Percentiles rank a stretch among this genome's conserved stretches.
phyloP scores from a whole-genome alignment of 2,797 vertebrate genomes.

The Coranthus polyacanthus region DNA sequence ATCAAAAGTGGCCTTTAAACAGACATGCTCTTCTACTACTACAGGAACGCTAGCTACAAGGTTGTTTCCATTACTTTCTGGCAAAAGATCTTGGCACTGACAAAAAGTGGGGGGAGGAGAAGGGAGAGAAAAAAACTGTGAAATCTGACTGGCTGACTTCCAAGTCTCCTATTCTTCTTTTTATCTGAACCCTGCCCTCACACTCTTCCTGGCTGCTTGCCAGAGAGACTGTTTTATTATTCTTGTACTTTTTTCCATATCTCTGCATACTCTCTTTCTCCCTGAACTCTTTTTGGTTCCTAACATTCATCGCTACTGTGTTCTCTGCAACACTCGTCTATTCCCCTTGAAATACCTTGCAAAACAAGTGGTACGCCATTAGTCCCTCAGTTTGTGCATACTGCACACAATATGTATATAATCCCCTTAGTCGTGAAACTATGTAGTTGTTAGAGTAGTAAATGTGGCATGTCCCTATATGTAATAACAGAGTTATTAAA shows the following conservation, averaged over 20 bases:
- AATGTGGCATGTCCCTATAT: constrained; percentile 46
- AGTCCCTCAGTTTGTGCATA: constrained; percentile 35
- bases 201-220: constrained; percentile 74
- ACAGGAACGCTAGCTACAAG: constrained; percentile 58
- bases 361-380: constrained; percentile 34
- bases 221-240: constrained; percentile 80
- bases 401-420: too few relatives aligned
- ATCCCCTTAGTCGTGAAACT: constrained; percentile 24
- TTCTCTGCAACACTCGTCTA: constrained; percentile 42
- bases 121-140: constrained; percentile 54
- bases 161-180: constrained; percentile 81
- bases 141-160: constrained; percentile 82
- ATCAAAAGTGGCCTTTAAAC: constrained; percentile 50
- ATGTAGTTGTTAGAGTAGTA: constrained; percentile 35
- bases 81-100: constrained; percentile 77
- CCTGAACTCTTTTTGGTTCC: constrained; percentile 55
- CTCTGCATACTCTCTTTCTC: constrained; percentile 48
- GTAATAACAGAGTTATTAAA: constrained; percentile 66
- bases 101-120: constrained; percentile 67
- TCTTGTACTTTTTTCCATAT: constrained; percentile 60
- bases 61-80: constrained; percentile 82
- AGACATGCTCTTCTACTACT: constrained; percentile 53
- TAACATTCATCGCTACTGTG: constrained; percentile 39
- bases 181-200: constrained; percentile 81
- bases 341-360: constrained; percentile 40